These are phyloP conservation scores for Pyrocoelia pectoralis DNA, from an alignment of 2,888 invertebrate genomes.

Conservation along the genomic window DNA sequence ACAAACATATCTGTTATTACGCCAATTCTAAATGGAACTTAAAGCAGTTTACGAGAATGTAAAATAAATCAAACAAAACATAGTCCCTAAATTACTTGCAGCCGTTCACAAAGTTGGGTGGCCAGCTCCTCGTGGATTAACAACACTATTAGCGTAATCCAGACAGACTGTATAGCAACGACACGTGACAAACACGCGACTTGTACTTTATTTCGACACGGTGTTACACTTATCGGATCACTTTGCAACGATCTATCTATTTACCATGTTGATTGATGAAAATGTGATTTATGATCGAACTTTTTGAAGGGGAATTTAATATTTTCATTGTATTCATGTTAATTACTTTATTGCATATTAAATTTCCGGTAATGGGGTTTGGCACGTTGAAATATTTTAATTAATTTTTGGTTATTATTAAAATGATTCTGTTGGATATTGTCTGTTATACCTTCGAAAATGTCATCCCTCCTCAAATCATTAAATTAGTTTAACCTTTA, in stretches of 20 bases:
- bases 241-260: conserved; percentile 35
- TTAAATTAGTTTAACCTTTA: too few species aligned
- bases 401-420: too few species aligned
- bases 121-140: conserved; percentile 52
- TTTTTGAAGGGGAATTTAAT: conserved; percentile 3
- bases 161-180: conserved; percentile 46
- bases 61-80: conserved; percentile 1
- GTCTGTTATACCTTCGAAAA: too few species aligned
- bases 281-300: conserved; percentile 29
- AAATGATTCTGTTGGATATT: too few species aligned
- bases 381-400: too few species aligned
- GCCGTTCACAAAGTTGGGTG: conserved; percentile 35
- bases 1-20: too few species aligned
- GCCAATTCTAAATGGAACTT: too few species aligned
- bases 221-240: conserved; percentile 39
- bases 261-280: conserved; percentile 26
- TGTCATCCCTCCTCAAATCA: too few species aligned
- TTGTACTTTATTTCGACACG: conserved; percentile 39
- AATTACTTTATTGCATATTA: neutral
- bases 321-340: neutral
- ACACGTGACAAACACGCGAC: conserved; percentile 50
- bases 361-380: too few species aligned
- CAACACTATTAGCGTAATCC: conserved; percentile 60
- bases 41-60: too few species aligned
- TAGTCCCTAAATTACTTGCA: conserved; percentile 1